Conservation (phyloP, 2,888 invertebrate genomes). For the Megastigmus dorsalis region DNA sequence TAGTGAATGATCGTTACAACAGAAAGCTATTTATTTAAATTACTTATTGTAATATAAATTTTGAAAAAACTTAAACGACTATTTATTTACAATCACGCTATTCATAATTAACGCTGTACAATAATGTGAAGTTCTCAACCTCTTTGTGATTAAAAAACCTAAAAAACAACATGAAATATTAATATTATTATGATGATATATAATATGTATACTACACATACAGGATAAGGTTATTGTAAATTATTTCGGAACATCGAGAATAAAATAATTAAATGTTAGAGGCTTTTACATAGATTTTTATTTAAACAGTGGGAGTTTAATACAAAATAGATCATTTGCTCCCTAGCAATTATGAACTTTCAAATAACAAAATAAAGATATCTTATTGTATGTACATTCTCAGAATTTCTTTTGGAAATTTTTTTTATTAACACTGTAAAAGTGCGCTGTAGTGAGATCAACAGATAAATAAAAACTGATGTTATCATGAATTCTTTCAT, state of each 20-base stretch:
- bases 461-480: slow-evolving; percentile 12
- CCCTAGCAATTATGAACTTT: slow-evolving; percentile 31
- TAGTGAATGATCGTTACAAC: too few relatives aligned
- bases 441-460: slow-evolving; percentile 38
- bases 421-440: slow-evolving; percentile 35
- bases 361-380: slow-evolving; percentile 42
- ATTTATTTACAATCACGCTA: too few relatives aligned
- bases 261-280: background rate
- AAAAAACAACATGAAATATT: too few relatives aligned
- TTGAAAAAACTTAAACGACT: background rate
- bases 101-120: too few relatives aligned
- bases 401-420: slow-evolving; percentile 25
- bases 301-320: slow-evolving; percentile 47
- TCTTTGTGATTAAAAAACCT: too few relatives aligned
- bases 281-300: slow-evolving; percentile 38
- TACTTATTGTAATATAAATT: background rate
- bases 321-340: slow-evolving; percentile 51
- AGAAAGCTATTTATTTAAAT: background rate
- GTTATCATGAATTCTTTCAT: slow-evolving; percentile 8
- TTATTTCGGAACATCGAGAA: too few relatives aligned
- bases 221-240: too few relatives aligned
- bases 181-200: too few relatives aligned
- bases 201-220: background rate
- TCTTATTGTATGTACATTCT: slow-evolving; percentile 38
- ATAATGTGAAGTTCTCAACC: too few relatives aligned